A percentile compares a stretch with the other conserved stretches of the same genome.
Evolutionary conservation across 2,888 invertebrate species (phyloP).

Genomic region (Drosophila mayaguana): DNA sequence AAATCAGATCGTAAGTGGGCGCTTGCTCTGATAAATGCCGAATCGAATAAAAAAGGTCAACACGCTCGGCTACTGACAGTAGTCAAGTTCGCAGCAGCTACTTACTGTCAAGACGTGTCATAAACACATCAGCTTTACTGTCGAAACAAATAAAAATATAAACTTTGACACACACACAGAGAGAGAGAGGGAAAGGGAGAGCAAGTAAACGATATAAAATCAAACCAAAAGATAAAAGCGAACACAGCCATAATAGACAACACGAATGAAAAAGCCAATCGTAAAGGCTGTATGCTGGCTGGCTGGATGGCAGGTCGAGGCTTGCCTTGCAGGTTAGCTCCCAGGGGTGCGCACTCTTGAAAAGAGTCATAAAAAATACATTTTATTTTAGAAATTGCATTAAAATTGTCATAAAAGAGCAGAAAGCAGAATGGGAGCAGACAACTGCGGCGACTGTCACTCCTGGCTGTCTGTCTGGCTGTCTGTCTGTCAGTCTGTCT

Average conservation of each 20-base stretch:
- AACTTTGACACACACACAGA: slow-evolving; percentile 73
- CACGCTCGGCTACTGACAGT: slow-evolving; percentile 51
- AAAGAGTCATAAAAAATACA: slow-evolving; percentile 72
- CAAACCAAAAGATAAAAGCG: slow-evolving; percentile 70
- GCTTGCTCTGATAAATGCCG: slow-evolving; percentile 47
- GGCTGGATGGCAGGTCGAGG: slow-evolving; percentile 41
- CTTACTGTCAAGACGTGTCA: slow-evolving; percentile 81
- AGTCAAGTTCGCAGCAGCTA: slow-evolving; percentile 67
- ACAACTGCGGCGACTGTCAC: slow-evolving; percentile 1
- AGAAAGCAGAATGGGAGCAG: slow-evolving; percentile 7
- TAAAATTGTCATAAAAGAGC: slow-evolving; percentile 74
- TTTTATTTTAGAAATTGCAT: slow-evolving; percentile 81
- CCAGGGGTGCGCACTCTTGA: slow-evolving; percentile 57
- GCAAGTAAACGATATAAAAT: slow-evolving; percentile 67
- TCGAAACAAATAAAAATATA: slow-evolving; percentile 80
- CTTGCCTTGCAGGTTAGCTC: slow-evolving; percentile 41
- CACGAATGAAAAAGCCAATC: slow-evolving; percentile 62
- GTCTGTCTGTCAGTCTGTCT: not conserved
- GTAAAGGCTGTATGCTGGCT: slow-evolving; percentile 30
- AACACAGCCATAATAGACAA: slow-evolving; percentile 62
- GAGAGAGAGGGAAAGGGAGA: slow-evolving; percentile 6
- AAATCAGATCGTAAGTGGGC: slow-evolving; percentile 57
- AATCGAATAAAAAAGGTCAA: slow-evolving; percentile 73
- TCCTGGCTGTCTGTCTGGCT: not conserved
- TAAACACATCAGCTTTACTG: slow-evolving; percentile 81